Evolutionary conservation across 2,888 invertebrate species (phyloP).

Genomic region (Artemia sinica): DNA sequence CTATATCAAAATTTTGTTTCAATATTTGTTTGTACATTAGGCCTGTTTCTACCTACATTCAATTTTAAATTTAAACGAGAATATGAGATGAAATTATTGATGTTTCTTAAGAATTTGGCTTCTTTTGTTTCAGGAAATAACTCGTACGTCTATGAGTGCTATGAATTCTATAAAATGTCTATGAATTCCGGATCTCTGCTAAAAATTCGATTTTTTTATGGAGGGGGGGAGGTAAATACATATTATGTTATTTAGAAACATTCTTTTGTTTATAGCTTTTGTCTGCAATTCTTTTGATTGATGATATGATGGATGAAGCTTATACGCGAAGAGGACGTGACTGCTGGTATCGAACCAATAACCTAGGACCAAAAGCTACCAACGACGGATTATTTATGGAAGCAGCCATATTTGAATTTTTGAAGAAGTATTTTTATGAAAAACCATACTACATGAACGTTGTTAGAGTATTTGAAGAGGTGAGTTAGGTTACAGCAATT

Average conservation of each 20-base stretch:
- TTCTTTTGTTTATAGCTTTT: slow-evolving; percentile 49
- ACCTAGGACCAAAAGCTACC: slow-evolving; percentile 50
- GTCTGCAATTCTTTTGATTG: slow-evolving; percentile 63
- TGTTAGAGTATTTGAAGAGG: slow-evolving; percentile 66
- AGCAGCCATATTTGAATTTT: slow-evolving; percentile 54
- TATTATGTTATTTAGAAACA: neutral
- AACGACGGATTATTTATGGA: slow-evolving; percentile 74
- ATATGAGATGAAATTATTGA: too few species aligned
- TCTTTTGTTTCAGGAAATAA: neutral
- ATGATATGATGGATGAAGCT: slow-evolving; percentile 81
- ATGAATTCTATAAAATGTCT: neutral
- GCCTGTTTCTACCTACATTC: too few species aligned
- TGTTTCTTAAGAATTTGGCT: too few species aligned
- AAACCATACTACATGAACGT: slow-evolving; percentile 58
- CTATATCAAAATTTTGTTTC: too few species aligned
- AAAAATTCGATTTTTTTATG: too few species aligned
- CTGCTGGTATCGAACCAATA: slow-evolving; percentile 70
- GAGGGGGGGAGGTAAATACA: too few species aligned
- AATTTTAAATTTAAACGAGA: too few species aligned
- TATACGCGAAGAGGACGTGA: slow-evolving; percentile 63
- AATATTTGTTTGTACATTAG: too few species aligned
- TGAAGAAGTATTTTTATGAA: slow-evolving; percentile 55
- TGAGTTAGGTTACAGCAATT: slow-evolving; percentile 30
- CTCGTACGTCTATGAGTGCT: neutral
- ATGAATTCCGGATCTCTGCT: too few species aligned